These are phyloP conservation scores for Bufo gargarizans DNA, from an alignment of 2,113 vertebrate genomes.

Conservation along the genomic window DNA sequence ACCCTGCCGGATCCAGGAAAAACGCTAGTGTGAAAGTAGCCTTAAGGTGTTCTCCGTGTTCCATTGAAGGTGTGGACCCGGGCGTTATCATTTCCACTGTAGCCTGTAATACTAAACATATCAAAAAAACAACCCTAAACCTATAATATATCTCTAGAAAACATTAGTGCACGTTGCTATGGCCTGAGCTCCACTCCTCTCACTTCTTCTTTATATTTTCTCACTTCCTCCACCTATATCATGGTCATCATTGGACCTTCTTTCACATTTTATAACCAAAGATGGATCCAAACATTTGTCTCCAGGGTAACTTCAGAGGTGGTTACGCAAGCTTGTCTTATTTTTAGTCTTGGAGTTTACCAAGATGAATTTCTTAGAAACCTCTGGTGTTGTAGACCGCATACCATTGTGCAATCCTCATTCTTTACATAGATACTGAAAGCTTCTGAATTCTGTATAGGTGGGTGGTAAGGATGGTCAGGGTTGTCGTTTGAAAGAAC, in stretches of 20 bases:
- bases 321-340: neutral
- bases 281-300: neutral
- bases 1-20: no score
- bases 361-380: neutral
- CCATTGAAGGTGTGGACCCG: neutral
- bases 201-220: neutral
- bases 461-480: neutral
- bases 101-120: neutral
- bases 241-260: neutral
- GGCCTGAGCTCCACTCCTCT: neutral
- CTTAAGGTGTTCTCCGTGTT: neutral
- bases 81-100: neutral
- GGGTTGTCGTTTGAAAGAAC: neutral
- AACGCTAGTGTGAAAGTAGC: neutral
- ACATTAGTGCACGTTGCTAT: neutral
- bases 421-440: neutral
- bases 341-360: conserved; percentile 19
- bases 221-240: neutral
- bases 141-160: neutral
- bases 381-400: neutral
- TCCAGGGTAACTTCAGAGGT: conserved; percentile 6
- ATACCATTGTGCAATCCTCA: neutral
- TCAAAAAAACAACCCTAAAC: neutral
- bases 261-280: neutral
- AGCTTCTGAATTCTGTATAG: neutral